These are phyloP conservation scores for Drosophila seclusa DNA, from an alignment of 2,888 invertebrate species.

Conservation along the genomic window DNA sequence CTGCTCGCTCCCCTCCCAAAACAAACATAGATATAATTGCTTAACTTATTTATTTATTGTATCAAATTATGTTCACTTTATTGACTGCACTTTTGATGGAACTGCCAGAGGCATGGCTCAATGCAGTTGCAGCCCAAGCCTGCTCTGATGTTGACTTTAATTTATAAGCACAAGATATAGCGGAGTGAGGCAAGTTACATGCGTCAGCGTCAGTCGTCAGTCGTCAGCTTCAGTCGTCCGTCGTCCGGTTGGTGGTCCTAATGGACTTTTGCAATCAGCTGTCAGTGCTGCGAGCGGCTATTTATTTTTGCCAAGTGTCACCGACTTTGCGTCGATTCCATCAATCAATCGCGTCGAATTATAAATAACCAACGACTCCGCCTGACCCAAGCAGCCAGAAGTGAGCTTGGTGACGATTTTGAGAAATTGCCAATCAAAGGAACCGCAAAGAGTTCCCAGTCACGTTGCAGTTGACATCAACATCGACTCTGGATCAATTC, in stretches of 20 bases:
- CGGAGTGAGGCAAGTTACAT: slow-evolving; percentile 22
- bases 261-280: slow-evolving; percentile 81
- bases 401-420: slow-evolving; percentile 68
- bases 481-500: slow-evolving; percentile 43
- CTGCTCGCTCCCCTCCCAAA: background rate
- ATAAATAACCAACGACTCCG: slow-evolving; percentile 73
- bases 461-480: slow-evolving; percentile 72
- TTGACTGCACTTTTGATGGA: slow-evolving; percentile 75
- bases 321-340: slow-evolving; percentile 76
- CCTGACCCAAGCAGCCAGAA: slow-evolving; percentile 29
- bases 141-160: slow-evolving; percentile 12
- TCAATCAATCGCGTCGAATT: slow-evolving; percentile 76
- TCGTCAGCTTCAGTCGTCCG: background rate
- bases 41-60: slow-evolving; percentile 22
- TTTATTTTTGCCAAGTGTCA: slow-evolving; percentile 81
- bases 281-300: slow-evolving; percentile 74
- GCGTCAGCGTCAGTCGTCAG: slow-evolving; percentile 18
- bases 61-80: slow-evolving; percentile 70
- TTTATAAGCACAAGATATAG: background rate
- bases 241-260: slow-evolving; percentile 42
- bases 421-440: slow-evolving; percentile 78
- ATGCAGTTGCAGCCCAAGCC: slow-evolving; percentile 38
- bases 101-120: slow-evolving; percentile 47
- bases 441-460: slow-evolving; percentile 74
- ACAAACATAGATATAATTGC: slow-evolving; percentile 6